A percentile compares a stretch with the other conserved stretches of the same genome.
phyloP scores from a whole-genome alignment of 92 coral and sea anemone genomes.

The Ricordea florida region DNA sequence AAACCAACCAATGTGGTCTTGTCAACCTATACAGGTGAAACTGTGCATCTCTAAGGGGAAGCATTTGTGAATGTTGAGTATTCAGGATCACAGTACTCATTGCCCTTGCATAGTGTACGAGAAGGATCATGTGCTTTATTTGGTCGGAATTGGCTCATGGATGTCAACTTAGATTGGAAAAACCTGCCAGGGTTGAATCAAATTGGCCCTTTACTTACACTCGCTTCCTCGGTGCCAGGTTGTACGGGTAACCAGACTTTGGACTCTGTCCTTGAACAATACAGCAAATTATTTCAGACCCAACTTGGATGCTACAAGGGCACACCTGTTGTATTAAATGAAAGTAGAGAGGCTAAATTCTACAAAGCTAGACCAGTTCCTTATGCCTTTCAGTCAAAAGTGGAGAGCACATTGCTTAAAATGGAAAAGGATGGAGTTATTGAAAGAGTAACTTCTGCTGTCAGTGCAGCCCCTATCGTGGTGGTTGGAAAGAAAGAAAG shows the following conservation, averaged over 20 bases:
- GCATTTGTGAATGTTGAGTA: constrained; percentile 39
- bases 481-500: constrained; percentile 54
- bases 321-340: constrained; percentile 18
- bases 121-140: constrained; percentile 49
- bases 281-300: too few species aligned
- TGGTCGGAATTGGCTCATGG: constrained; percentile 49
- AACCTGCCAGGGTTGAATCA: constrained; percentile 13
- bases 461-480: constrained; percentile 68
- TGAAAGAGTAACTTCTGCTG: constrained; percentile 64
- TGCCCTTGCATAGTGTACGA: constrained; percentile 22
- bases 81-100: constrained; percentile 7
- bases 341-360: constrained; percentile 14
- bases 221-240: background rate
- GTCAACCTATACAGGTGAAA: constrained; percentile 62
- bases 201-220: background rate
- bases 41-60: constrained; percentile 29
- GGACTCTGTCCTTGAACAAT: too few species aligned
- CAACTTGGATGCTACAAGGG: constrained; percentile 47
- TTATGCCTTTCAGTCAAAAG: constrained; percentile 45
- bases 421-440: constrained; percentile 57
- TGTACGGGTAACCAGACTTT: background rate
- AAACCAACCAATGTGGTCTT: constrained; percentile 36
- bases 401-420: constrained; percentile 40
- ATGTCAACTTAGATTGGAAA: constrained; percentile 30
- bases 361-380: constrained; percentile 43